Percentiles rank a stretch among this genome's conserved stretches.
Conservation (phyloP, 2,113 vertebrate genomes). For the Neopipo cinnamomea region DNA sequence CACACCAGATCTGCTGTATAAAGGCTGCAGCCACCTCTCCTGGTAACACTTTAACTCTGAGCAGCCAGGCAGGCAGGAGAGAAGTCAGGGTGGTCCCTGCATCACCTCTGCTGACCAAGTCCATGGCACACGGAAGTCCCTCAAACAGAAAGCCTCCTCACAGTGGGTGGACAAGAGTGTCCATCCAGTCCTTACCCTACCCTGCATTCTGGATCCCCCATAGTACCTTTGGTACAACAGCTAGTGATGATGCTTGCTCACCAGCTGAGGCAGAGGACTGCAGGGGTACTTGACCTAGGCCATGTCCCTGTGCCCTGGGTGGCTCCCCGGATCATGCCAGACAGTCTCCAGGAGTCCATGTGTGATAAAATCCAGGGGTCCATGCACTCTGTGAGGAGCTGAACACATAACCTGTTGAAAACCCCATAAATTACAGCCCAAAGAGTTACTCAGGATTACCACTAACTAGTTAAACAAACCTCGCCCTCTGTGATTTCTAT, state of each 20-base stretch:
- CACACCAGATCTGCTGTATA: not conserved
- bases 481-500: not conserved
- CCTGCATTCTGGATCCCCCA: not conserved
- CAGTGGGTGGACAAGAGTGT: not conserved
- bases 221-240: fast-evolving
- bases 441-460: not conserved
- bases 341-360: not conserved
- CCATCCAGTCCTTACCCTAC: not conserved
- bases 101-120: not conserved
- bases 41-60: slow-evolving; percentile 26
- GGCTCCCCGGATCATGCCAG: not conserved
- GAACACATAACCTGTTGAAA: not conserved
- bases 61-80: not conserved
- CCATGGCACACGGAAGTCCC: not conserved
- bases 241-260: not conserved
- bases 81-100: not conserved
- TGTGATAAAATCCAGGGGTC: not conserved
- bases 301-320: not conserved
- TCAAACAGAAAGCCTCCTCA: not conserved
- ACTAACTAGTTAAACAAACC: not conserved
- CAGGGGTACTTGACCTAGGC: not conserved
- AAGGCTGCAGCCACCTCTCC: not conserved
- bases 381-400: not conserved
- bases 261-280: not conserved
- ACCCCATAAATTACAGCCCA: not conserved